These are phyloP conservation scores for Chaetophractus vellerosus DNA, from an alignment of 2,797 vertebrate genomes.

Conservation along the genomic window DNA sequence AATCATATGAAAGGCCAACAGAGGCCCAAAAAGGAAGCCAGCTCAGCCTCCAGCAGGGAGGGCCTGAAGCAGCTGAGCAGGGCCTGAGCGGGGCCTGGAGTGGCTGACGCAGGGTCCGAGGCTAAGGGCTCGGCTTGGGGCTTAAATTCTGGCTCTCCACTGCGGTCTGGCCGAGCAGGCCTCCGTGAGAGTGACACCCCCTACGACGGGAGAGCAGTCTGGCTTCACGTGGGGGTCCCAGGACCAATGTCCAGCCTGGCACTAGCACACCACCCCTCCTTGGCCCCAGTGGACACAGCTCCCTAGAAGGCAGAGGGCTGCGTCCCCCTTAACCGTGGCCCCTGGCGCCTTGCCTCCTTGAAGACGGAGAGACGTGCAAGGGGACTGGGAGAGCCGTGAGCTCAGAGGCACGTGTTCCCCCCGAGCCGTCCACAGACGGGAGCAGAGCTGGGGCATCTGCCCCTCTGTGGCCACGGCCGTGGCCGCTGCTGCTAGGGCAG, in stretches of 20 bases:
- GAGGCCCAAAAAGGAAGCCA: not conserved
- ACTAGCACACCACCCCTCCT: rapidly evolving
- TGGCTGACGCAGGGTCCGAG: not conserved
- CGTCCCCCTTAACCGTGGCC: not conserved
- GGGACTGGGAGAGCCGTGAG: too few species aligned
- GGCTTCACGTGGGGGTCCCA: rapidly evolving
- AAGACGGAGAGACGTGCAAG: not conserved
- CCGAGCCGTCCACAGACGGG: too few species aligned
- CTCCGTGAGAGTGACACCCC: too few species aligned
- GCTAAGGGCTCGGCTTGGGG: not conserved
- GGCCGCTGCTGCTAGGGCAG: not conserved
- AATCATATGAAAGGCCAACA: rapidly evolving
- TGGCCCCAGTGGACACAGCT: too few species aligned
- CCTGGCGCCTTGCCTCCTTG: too few species aligned
- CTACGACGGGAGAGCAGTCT: not conserved
- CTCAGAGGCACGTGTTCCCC: too few species aligned
- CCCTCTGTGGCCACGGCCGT: too few species aligned
- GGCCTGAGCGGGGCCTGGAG: too few species aligned
- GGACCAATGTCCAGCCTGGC: not conserved
- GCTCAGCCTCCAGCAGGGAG: rapidly evolving
- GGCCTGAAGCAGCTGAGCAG: too few species aligned
- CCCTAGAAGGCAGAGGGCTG: not conserved
- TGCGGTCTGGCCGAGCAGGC: not conserved
- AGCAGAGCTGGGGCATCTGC: too few species aligned
- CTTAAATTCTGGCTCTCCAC: not conserved